Conservation (phyloP, 2,888 invertebrate genomes). For the Ptilodon capucinus region DNA sequence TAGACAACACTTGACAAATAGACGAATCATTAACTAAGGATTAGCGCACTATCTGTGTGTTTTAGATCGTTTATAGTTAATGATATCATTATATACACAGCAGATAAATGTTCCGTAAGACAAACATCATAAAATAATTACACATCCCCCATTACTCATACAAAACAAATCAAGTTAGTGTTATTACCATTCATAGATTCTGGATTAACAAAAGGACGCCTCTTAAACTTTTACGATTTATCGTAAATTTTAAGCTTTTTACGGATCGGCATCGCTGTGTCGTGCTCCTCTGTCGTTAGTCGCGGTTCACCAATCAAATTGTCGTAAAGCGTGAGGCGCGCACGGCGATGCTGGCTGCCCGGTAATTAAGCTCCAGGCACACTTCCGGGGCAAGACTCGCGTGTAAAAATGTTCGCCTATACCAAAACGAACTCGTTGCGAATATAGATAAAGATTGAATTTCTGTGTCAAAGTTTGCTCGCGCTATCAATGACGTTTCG, state of each 20-base stretch:
- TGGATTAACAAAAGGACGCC: conserved; percentile 66
- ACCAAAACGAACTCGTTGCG: too few species aligned
- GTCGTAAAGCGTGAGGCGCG: conserved; percentile 75
- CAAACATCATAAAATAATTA: conserved; percentile 35
- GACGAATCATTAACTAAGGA: background rate
- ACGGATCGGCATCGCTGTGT: conserved; percentile 47
- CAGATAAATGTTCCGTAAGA: conserved; percentile 21
- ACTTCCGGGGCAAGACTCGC: too few species aligned
- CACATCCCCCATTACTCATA: conserved; percentile 34
- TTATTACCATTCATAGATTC: conserved; percentile 61
- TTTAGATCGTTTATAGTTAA: too few species aligned
- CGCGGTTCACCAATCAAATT: conserved; percentile 71
- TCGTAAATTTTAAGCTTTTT: conserved; percentile 71
- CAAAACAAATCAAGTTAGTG: conserved; percentile 48
- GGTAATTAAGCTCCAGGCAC: too few species aligned
- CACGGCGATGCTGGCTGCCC: too few species aligned
- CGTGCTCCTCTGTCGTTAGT: conserved; percentile 74
- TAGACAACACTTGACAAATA: background rate
- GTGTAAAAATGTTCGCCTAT: too few species aligned
- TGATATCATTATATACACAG: conserved; percentile 21
- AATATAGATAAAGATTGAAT: too few species aligned
- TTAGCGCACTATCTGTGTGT: background rate
- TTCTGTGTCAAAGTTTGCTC: too few species aligned
- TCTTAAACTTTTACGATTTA: conserved; percentile 60
- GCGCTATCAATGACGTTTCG: too few species aligned